Base-by-base conservation (phyloP, 1,140 invertebrate genomes). In the Lepidurus apus region DNA sequence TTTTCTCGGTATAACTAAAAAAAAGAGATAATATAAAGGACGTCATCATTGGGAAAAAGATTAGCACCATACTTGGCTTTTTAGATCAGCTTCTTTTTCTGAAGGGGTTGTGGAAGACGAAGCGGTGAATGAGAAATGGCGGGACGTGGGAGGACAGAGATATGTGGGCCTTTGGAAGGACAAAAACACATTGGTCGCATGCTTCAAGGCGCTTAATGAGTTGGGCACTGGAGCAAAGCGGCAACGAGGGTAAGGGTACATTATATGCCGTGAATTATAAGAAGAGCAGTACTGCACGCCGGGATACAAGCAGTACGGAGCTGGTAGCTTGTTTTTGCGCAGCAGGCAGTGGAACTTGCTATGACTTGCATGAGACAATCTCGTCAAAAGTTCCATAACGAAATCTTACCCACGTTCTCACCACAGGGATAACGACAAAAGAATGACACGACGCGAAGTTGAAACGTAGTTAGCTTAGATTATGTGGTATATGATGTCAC, bases 1-100 rank as follows among this genome's bases (percentile, higher is more conserved):
- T 97, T 96, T 87, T 98, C 95, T 65, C 53, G 17, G 13, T 65
- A 65, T 9, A 21, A 9, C 53, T 65, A 65, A 21, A 65, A 34
- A 65, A 65, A 21, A 9, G 53, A 65, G 45, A 65, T 6, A 65
- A 65, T 21, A 17, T 65, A 65, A 7, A 65, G 0, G 13, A 65
- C 10, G 1, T 65, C 3, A 47, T 65, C 53, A n/a, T 65, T n/a
- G 17, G 6, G 13, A n/a, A 17, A n/a, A 65, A 65, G 2, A 21
- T 34, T 34, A 65, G 7, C 13, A 21, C 1, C 21, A 21, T 65
- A 65, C 53, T 65, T 65, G 53, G 53, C 13, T 65, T 65, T 65
- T 65, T 17, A 1, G n/a, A 17, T 65, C 13, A 4, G 17, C 53
- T 7, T 65, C 13, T 17, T 65, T 13, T 13, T 65, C 53, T 21